phyloP scores from a whole-genome alignment of 2,888 invertebrate genomes.

The Callosobruchus maculatus region DNA sequence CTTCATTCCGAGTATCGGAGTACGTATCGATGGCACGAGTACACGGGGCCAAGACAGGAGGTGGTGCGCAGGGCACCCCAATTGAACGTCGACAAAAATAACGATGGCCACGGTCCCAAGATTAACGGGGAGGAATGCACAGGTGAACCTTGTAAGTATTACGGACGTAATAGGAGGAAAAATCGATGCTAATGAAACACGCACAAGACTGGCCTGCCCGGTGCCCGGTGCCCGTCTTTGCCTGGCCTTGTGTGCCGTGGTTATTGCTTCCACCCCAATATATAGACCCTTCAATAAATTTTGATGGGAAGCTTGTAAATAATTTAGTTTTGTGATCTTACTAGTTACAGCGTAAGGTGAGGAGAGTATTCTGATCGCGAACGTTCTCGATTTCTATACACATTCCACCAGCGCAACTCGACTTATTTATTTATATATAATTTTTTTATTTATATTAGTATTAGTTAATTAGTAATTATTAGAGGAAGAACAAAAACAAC shows the following conservation, averaged over 20 bases:
- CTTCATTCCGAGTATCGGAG: conserved; percentile 92
- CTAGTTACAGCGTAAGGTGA: no score
- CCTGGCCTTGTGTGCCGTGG: background rate
- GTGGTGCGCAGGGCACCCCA: conserved; percentile 64
- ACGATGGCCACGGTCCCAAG: conserved; percentile 8
- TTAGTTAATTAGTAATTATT: no score
- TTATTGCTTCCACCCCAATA: no score
- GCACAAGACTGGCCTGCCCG: background rate
- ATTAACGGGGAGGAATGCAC: conserved; percentile 40
- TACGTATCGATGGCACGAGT: conserved; percentile 94
- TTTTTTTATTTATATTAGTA: no score
- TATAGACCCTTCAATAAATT: no score
- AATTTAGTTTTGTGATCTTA: no score
- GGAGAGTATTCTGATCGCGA: no score
- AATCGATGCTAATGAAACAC: background rate
- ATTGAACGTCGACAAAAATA: conserved; percentile 48
- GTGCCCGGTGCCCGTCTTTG: background rate
- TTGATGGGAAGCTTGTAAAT: no score
- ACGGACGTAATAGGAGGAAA: background rate
- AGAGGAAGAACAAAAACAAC: no score
- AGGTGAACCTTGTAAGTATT: background rate
- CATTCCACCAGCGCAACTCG: no score
- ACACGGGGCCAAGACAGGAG: conserved; percentile 73
- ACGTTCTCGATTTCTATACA: no score
- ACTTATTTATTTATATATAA: no score